Evolutionary conservation across 2,113 vertebrate species (phyloP).

Genomic region (Chrysochloris asiatica): DNA sequence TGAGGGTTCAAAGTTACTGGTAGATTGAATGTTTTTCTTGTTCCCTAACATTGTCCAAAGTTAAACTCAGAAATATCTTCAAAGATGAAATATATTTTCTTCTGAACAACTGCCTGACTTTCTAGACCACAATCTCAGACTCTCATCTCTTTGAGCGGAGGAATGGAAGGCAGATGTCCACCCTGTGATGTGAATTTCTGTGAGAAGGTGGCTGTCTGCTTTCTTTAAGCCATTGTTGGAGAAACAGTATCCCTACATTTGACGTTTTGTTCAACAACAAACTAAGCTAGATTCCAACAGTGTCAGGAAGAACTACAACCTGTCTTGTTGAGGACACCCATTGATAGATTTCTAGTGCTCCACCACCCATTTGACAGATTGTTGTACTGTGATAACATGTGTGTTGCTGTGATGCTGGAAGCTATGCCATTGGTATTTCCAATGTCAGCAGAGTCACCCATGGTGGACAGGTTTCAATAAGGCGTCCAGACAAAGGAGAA

Average conservation of each 20-base stretch:
- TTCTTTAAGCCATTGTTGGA: background rate
- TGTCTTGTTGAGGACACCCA: background rate
- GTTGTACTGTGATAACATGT: background rate
- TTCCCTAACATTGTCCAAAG: constrained; percentile 6
- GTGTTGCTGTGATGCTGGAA: background rate
- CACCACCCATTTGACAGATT: background rate
- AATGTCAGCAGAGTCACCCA: background rate
- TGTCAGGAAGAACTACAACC: background rate
- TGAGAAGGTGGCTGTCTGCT: background rate
- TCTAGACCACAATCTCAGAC: background rate
- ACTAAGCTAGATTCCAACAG: background rate
- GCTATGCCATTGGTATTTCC: background rate
- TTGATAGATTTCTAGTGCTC: background rate
- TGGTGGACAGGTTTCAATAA: background rate
- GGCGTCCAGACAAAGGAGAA: background rate
- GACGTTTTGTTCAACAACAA: background rate
- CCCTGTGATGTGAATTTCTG: background rate
- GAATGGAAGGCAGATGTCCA: background rate
- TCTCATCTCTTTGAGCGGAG: background rate
- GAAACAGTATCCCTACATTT: background rate
- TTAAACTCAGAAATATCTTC: background rate
- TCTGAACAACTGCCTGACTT: background rate
- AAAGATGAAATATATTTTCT: constrained; percentile 39
- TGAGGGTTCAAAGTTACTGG: background rate
- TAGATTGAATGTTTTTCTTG: constrained; percentile 31